Evolutionary conservation across 2,888 invertebrate genomes (phyloP).

Genomic region (Margaritifera margaritifera): DNA sequence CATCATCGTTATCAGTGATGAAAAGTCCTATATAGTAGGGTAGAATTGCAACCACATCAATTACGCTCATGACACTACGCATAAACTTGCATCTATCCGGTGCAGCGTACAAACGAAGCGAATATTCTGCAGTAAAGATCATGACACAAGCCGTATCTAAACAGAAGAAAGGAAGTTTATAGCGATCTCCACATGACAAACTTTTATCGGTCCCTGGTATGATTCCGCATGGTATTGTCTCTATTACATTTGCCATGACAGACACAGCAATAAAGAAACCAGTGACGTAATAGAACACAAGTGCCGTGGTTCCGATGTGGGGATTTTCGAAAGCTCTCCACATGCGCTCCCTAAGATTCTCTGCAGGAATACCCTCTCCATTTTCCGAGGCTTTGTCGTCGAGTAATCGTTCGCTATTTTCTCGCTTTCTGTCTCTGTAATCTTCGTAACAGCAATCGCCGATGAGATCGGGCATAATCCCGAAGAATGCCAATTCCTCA

Average conservation of each 20-base stretch:
- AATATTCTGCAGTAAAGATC: constrained; percentile 99
- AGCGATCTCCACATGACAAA: constrained; percentile 94
- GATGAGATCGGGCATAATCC: constrained; percentile 96
- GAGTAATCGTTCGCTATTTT: constrained; percentile 97
- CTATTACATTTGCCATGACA: constrained; percentile 99
- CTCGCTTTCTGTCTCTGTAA: constrained; percentile 97
- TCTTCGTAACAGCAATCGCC: constrained; percentile 99
- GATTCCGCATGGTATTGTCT: constrained; percentile 95
- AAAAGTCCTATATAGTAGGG: constrained; percentile 99
- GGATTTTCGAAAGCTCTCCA: constrained; percentile 99
- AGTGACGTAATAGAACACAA: constrained; percentile 99
- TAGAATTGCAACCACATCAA: constrained; percentile 98
- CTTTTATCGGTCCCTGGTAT: constrained; percentile 75
- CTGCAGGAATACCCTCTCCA: constrained; percentile 80
- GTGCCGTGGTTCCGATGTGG: constrained; percentile 97
- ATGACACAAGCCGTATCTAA: constrained; percentile 99
- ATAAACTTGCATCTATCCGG: constrained; percentile 98
- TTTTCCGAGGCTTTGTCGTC: constrained; percentile 81
- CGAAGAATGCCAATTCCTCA: constrained; percentile 99
- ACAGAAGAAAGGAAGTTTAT: constrained; percentile 95
- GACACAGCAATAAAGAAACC: constrained; percentile 99
- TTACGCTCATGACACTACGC: constrained; percentile 98
- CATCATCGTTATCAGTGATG: constrained; percentile 98
- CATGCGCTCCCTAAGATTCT: constrained; percentile 84
- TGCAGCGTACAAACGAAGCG: constrained; percentile 94